Base-by-base conservation (phyloP, 1,140 invertebrate species). In the Nephotettix cincticeps region DNA sequence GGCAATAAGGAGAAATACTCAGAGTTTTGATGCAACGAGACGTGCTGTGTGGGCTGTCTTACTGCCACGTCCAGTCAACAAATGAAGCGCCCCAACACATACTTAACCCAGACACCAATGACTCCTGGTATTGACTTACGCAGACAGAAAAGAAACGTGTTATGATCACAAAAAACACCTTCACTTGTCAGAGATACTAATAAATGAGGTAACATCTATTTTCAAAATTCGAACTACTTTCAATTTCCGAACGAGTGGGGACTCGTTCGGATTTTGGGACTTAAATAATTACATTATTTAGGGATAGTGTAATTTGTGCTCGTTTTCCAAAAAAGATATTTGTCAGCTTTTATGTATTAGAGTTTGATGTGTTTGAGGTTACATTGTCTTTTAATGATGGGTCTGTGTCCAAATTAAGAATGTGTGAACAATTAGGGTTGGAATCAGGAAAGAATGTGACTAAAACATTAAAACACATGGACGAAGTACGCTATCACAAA, bases 1-100 rank as follows among this genome's bases (percentile, higher is more conserved):
- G 13, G 61, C 64, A 6, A 61, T 64, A 28, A 47, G 23, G 21
- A 27, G 68, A 43, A 32, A 72, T 29, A 43, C 47, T 4, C 4
- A 69, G n/a, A n/a, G n/a, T 51, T 19, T 64, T 11, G 27, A 45
- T 21, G 51, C 30, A 4, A 70, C 70, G 68, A 69, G 69, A 32
- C 32, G 25, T 32, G 56, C 25, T 43, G 54, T 72, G 1, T 70
- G 25, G 54, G 25, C 54, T 2, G 11, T 3, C 1, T 72, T n/a
- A 54, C 66, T 71, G 19, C 32, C 72, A 73, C 36, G 4, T 36
- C 4, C 14, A 4, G 4, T 36, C 32, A 36, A 6, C 32, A 4
- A 36, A 36, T 14, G 32, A 36, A 4, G 14, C 32, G 32, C 32
- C 32, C 14, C 4, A 6, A 14, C 32, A 36, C 32, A 36, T 6